These are phyloP conservation scores for Paedocypris micromegethes DNA, from an alignment of 2,797 vertebrate genomes.

Conservation along the genomic window DNA sequence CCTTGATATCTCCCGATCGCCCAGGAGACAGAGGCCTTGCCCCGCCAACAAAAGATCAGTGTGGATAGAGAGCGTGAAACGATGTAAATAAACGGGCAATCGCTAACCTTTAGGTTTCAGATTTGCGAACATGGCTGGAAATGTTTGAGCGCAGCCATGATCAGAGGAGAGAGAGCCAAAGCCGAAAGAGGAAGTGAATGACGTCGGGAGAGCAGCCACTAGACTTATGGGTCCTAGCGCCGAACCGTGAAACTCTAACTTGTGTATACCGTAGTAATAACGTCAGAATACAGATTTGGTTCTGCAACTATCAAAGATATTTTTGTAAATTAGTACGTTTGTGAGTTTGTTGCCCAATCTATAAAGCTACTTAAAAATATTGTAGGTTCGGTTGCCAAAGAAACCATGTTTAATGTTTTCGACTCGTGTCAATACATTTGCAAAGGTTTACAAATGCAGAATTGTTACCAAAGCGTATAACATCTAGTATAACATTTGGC, in stretches of 20 bases:
- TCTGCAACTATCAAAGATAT: no score
- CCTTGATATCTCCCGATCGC: constrained; percentile 62
- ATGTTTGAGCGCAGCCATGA: constrained; percentile 75
- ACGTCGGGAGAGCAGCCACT: constrained; percentile 36
- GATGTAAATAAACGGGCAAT: constrained; percentile 67
- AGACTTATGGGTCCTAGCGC: constrained; percentile 61
- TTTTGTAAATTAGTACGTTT: no score
- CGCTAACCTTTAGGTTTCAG: constrained; percentile 74
- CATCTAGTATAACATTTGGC: no score
- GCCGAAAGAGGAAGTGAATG: constrained; percentile 66
- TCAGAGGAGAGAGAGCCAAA: constrained; percentile 66
- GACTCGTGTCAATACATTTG: no score
- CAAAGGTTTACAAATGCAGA: no score
- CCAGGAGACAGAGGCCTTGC: constrained; percentile 52
- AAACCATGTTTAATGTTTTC: no score
- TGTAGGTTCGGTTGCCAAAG: no score
- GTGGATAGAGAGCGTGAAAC: constrained; percentile 53
- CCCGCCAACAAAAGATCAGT: constrained; percentile 50
- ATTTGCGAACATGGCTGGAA: constrained; percentile 80
- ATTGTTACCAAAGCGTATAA: no score
- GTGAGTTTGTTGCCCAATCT: no score
- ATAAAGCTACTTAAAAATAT: no score
- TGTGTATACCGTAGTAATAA: no score
- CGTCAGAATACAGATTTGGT: no score
- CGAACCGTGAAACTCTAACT: not conserved